Evolutionary conservation across 2,113 vertebrate genomes (phyloP), one percentile per base, ranked within the genome.

Genomic region (Sisor rabdophorus): DNA sequence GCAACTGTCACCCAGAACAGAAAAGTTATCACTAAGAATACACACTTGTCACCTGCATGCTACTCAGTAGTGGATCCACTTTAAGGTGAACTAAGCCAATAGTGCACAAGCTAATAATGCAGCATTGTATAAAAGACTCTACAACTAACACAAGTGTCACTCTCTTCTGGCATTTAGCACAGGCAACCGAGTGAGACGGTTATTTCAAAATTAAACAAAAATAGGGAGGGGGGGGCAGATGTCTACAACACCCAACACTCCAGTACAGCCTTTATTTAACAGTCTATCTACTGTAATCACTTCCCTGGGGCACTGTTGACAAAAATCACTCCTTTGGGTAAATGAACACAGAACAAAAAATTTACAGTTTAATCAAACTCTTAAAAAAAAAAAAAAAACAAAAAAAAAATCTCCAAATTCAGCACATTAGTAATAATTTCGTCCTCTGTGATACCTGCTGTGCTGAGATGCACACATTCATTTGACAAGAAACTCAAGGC

Each of bases 61-160:
- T 82, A 77, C 77, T 83, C 81, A 61, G 78, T 83, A 83, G 81
- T 83, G 81, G 78, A 80, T 74, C 78, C 81, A 83, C 64, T 77
- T 82, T 76, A 76, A 77, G 73, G 60, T 79, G 81, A 82, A 82
- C 70, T 59, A 79, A 80, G 78, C 78, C 81, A 65, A 80, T 44
- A 52, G 78, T 83, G 81, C 78, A 77, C 81, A 78, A 67, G 71
- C 81, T 83, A 77, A 72, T 71, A 80, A 83, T 76, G 78, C 78
- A 83, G 81, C 78, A 80, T 80, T 71, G 77, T 74, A 83, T 80
- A 73, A 77, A 73, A 73, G 4, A 16, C 16, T 32, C 78, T 83
- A 83, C 78, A 71, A 64, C 81, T 80, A 80, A 77, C 22, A 76
- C 36, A 60, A 50, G 75, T 77, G 55, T 73, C 81, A 59, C 78